Base-by-base conservation (phyloP, 2,797 vertebrate species). In the Ciconia nigra region DNA sequence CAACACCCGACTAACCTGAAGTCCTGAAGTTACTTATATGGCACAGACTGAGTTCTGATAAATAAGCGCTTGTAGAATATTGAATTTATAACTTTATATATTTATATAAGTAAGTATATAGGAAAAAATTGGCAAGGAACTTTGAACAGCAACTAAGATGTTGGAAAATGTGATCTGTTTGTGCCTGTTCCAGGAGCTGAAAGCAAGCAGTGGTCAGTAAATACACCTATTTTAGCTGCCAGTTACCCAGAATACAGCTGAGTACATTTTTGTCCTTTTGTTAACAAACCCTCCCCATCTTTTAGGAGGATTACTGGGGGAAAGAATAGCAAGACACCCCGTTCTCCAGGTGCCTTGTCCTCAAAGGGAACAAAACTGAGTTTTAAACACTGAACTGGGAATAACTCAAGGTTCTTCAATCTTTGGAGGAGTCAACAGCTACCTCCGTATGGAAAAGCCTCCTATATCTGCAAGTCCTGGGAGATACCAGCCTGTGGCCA, bases 371-470 rank as follows among this genome's bases (percentile, higher is more conserved):
- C 24, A 61, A 77, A 93, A 74, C 2, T 1, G 7, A 58, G 33
- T 83, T 84, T 59, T 66, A 35, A 90, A 87, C 82, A 42, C 7
- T 28, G 22, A 76, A 22, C 55, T 25, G 35, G 39, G 74, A 89
- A 16, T 44, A 72, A 72, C 14, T 62, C 1, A 0, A 1, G 51
- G 84, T 79, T 78, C 4, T 39, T 80, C 1, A 0, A 37, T 57
- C 18, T 78, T 69, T 63, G 55, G 73, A 87, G 39, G 18, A 54
- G 12, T 54, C 51, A 39, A 15, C 35, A 77, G 31, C 47, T 69
- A 16, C 42, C 15, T 52, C 66, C 61, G 13, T 61, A 35, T 29
- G 52, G 54, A 61, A 76, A 76, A 79, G 37, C 46, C 22, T 44
- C 51, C 31, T 39, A 1, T 37, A n/a, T 19, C 22, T 52, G 21